Conservation (phyloP, 2,797 vertebrate genomes). For the Danio choprae region DNA sequence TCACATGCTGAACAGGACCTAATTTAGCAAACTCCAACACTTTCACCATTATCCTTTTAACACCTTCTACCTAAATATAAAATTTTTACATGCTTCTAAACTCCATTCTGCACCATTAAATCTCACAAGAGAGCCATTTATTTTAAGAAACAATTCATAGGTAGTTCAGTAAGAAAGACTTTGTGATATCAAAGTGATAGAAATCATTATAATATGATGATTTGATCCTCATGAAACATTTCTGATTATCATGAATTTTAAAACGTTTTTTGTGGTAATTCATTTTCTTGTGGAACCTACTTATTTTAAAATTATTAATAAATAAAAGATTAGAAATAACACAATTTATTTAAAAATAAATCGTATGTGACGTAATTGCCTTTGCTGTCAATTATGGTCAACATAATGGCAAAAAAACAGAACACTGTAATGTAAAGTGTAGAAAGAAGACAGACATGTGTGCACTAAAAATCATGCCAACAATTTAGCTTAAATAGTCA, state of each 20-base stretch:
- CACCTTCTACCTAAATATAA: slow-evolving; percentile 16
- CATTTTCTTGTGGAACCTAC: background rate
- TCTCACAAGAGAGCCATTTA: slow-evolving; percentile 14
- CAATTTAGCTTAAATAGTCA: background rate
- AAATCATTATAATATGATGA: background rate
- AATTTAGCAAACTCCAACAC: background rate
- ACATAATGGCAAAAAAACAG: background rate
- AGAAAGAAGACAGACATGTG: background rate
- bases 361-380: background rate
- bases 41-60: background rate
- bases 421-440: background rate
- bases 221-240: background rate
- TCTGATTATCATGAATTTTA: no score
- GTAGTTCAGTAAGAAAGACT: background rate
- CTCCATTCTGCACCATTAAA: background rate
- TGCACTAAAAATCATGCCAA: slow-evolving; percentile 7
- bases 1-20: slow-evolving; percentile 1
- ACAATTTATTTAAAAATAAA: background rate
- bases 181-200: no score
- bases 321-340: background rate
- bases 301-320: background rate
- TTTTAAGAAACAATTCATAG: background rate
- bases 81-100: background rate
- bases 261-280: background rate
- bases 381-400: background rate